These are phyloP conservation scores for Octonoba sinensis DNA, from an alignment of 2,888 invertebrate genomes.

Conservation along the genomic window DNA sequence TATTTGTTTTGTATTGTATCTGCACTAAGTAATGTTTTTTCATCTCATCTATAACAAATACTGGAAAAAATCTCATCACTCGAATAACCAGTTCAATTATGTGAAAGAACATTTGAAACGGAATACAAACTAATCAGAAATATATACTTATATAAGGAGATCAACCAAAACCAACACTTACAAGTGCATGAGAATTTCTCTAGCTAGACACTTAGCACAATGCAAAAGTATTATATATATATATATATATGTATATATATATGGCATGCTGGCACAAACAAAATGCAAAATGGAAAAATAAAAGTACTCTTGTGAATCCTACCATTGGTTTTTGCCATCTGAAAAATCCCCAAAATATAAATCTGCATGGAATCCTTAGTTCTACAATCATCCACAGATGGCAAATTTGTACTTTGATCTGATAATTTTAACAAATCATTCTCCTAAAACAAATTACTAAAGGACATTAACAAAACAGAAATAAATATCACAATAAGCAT, in stretches of 20 bases:
- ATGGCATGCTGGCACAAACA: conserved; percentile 25
- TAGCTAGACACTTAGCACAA: conserved; percentile 57
- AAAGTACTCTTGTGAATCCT: background rate
- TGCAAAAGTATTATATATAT: conserved; percentile 24
- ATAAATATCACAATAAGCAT: conserved; percentile 50
- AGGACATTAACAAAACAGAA: conserved; percentile 19
- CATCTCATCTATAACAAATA: conserved; percentile 9
- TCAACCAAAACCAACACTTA: conserved; percentile 45
- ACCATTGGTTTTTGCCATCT: conserved; percentile 4
- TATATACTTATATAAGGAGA: conserved; percentile 15
- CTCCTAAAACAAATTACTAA: conserved; percentile 24
- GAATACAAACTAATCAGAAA: conserved; percentile 27
- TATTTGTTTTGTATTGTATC: conserved; percentile 42
- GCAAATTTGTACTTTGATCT: conserved; percentile 57
- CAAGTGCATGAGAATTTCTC: conserved; percentile 46
- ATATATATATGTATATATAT: background rate
- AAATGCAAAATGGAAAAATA: conserved; percentile 16
- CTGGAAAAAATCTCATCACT: conserved; percentile 15
- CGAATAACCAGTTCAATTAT: conserved; percentile 15
- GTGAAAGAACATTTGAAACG: conserved; percentile 20
- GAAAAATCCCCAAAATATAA: conserved; percentile 28
- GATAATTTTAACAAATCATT: conserved; percentile 29
- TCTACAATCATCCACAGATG: conserved; percentile 32
- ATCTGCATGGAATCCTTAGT: conserved; percentile 37
- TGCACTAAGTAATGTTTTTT: background rate